Base-by-base conservation (phyloP, 35 echinoderm and acorn worm species). In the Lytechinus pictus region DNA sequence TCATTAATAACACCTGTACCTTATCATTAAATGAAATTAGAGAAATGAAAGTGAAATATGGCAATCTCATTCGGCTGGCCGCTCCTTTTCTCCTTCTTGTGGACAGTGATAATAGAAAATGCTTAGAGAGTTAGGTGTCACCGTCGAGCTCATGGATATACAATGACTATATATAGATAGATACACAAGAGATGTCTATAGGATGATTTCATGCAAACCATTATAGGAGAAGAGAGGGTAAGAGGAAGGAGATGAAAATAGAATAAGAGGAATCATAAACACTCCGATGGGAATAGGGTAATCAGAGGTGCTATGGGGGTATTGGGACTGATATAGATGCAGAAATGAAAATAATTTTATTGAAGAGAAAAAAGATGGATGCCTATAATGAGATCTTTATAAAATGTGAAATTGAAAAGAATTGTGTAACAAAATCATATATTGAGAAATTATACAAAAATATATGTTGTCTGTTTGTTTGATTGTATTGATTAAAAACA, bases 11-110 rank as follows among this genome's bases (percentile, higher is more conserved):
- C 66, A 79, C 66, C 66, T 79, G 66, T 79, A 79, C 66, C 66
- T 79, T 14, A 79, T 79, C 6, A 4, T 16, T 24, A 79, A 79
- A 79, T 79, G 66, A 79, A n/a, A 79, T 79, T 79, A 79, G 12
- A 79, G 66, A 79, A 79, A 79, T 79, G 66, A 79, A 79, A 79
- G 66, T 79, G 66, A 79, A 79, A 79, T 79, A 24, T n/a, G 66
- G 66, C 66, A 79, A 79, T 79, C 66, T 14, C 66, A 24, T 79
- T 79, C n/a, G 66, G 66, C 66, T 79, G 66, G 66, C 66, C 66
- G 66, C 66, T 79, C 66, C 21, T 2, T 44, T 44, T 44, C 33
- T 44, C 33, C 33, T 24, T 14, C 33, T 24, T 14, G 8, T 8
- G 21, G 66, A 79, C n/a, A 79, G 66, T n/a, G 66, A 79, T 79